Evolutionary conservation across 2,888 invertebrate genomes (phyloP).

Genomic region (Pandemis corylana): DNA sequence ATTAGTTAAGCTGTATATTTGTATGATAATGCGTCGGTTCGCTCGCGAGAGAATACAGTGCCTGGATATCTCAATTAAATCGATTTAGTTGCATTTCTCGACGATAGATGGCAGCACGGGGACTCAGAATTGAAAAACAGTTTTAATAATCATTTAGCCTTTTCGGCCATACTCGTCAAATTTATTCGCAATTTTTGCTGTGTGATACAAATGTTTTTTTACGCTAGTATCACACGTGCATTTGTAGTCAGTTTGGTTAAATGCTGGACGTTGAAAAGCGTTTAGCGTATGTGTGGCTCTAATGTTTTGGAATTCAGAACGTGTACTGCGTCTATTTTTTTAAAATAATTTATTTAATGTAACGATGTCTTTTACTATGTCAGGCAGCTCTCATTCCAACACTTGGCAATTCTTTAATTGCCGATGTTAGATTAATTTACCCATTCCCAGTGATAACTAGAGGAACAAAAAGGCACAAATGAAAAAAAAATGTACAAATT

Average conservation of each 20-base stretch:
- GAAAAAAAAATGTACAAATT: slow-evolving; percentile 55
- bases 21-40: slow-evolving; percentile 57
- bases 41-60: slow-evolving; percentile 50
- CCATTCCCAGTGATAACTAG: slow-evolving; percentile 38
- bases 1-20: slow-evolving; percentile 71
- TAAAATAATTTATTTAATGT: not conserved
- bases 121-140: too few relatives aligned
- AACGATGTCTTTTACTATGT: not conserved
- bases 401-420: not conserved
- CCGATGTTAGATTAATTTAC: not conserved
- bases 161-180: too few relatives aligned
- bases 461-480: slow-evolving; percentile 49
- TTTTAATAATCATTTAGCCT: too few relatives aligned
- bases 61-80: slow-evolving; percentile 51
- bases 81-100: slow-evolving; percentile 40
- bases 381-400: not conserved
- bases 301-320: too few relatives aligned
- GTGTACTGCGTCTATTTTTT: too few relatives aligned
- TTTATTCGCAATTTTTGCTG: too few relatives aligned
- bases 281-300: too few relatives aligned
- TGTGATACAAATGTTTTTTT: too few relatives aligned
- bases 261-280: too few relatives aligned
- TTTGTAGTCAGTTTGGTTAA: too few relatives aligned
- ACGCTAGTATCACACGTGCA: too few relatives aligned
- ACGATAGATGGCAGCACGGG: slow-evolving; percentile 30